Conservation (phyloP, 2,888 invertebrate genomes). For the Anthophora plumipes region DNA sequence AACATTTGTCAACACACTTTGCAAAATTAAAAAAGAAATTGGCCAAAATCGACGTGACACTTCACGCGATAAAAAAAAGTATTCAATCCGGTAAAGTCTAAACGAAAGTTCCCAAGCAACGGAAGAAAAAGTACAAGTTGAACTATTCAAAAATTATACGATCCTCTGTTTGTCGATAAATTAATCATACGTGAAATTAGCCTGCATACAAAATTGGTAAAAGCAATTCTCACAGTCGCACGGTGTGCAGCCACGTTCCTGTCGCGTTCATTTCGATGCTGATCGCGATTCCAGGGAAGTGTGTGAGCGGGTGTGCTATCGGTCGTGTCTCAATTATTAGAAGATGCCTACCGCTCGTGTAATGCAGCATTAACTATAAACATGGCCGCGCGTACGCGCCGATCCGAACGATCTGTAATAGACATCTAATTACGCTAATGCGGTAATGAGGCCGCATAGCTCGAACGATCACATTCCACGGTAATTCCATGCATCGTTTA, state of each 20-base stretch:
- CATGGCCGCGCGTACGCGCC: conserved; percentile 23
- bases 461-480: conserved; percentile 61
- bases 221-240: neutral
- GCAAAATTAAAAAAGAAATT: no score
- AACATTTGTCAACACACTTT: no score
- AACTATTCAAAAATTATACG: no score
- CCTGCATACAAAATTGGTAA: neutral
- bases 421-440: conserved; percentile 72
- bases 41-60: no score
- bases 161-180: no score
- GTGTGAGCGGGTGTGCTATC: conserved; percentile 8
- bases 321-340: conserved; percentile 50
- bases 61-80: no score
- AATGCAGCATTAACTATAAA: conserved; percentile 51
- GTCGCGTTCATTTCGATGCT: conserved; percentile 7
- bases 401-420: conserved; percentile 63
- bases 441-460: conserved; percentile 64
- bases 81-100: no score
- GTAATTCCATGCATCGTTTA: conserved; percentile 66
- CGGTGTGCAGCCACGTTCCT: neutral
- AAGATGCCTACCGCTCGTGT: conserved; percentile 42
- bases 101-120: no score
- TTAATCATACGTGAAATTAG: no score
- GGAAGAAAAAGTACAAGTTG: no score
- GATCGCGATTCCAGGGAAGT: neutral